Evolutionary conservation across 2,888 invertebrate species (phyloP).

Genomic region (Corbicula japonica): DNA sequence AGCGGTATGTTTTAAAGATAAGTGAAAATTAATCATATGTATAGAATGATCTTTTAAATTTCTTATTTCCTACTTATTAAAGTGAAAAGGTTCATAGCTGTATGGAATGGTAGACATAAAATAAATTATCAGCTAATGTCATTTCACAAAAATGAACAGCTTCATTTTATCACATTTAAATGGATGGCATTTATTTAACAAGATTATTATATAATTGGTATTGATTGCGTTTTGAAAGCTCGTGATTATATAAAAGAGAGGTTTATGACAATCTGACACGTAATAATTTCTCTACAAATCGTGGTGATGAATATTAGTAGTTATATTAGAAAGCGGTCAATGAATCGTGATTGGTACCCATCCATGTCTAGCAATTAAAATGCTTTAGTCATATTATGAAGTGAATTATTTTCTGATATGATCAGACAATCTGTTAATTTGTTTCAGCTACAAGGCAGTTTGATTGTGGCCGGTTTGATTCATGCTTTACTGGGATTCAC

Average conservation of each 20-base stretch:
- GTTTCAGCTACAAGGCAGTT: constrained; percentile 74
- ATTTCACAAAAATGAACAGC: not conserved
- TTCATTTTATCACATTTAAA: not conserved
- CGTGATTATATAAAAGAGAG: not conserved
- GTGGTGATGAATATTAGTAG: too few species aligned
- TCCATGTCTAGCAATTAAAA: too few species aligned
- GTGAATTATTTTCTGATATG: too few species aligned
- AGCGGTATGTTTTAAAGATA: constrained; percentile 31
- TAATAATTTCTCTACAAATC: too few species aligned
- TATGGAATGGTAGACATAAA: not conserved
- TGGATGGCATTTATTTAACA: too few species aligned
- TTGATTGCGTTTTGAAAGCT: too few species aligned
- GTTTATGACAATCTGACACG: not conserved
- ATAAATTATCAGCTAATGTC: too few species aligned
- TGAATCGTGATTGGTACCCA: too few species aligned
- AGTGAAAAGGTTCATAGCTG: not conserved
- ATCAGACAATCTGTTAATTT: too few species aligned
- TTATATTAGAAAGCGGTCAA: too few species aligned
- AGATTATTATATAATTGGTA: too few species aligned
- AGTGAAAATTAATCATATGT: not conserved
- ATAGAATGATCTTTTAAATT: not conserved
- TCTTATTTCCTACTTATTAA: not conserved
- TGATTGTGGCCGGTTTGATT: constrained; percentile 74
- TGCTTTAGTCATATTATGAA: too few species aligned
- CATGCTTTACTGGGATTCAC: constrained; percentile 76